Percentiles rank a stretch among this genome's conserved stretches.
These are phyloP conservation scores for Listronotus oregonensis DNA, from an alignment of 1,140 invertebrate species.

Conservation along the genomic window DNA sequence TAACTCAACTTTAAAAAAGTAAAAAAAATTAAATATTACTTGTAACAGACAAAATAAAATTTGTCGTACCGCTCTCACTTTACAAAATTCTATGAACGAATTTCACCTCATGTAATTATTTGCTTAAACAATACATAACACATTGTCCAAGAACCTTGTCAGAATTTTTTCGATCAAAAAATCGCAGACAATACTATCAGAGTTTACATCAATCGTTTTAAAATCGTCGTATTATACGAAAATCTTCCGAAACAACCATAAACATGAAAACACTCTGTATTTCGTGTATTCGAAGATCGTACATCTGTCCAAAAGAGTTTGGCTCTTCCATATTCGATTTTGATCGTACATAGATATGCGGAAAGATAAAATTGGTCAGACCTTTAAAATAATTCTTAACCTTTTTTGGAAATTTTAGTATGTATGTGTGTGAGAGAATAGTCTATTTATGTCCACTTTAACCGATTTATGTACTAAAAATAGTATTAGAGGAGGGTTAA, in stretches of 20 bases:
- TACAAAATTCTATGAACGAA: no score
- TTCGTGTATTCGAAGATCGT: slow-evolving; percentile 25
- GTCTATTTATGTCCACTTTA: no score
- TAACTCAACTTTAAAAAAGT: no score
- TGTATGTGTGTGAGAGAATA: no score
- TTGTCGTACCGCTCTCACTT: no score
- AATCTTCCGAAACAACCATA: slow-evolving; percentile 28
- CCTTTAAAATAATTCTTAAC: neutral
- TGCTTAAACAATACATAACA: slow-evolving; percentile 5
- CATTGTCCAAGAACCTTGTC: neutral
- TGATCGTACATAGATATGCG: slow-evolving; percentile 21
- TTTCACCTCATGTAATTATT: slow-evolving; percentile 11
- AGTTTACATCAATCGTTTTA: slow-evolving; percentile 24
- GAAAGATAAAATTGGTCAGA: slow-evolving; percentile 10
- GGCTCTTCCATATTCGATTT: slow-evolving; percentile 34
- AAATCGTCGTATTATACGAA: slow-evolving; percentile 33
- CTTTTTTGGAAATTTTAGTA: no score
- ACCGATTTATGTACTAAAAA: no score
- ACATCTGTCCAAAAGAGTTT: slow-evolving; percentile 29
- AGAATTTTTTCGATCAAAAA: neutral
- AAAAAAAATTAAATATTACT: no score
- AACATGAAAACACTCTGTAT: slow-evolving; percentile 37
- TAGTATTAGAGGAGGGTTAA: no score
- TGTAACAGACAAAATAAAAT: no score
- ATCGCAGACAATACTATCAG: slow-evolving; percentile 30